Conservation (phyloP, 2,113 vertebrate genomes). For the Platysternon megacephalum region DNA sequence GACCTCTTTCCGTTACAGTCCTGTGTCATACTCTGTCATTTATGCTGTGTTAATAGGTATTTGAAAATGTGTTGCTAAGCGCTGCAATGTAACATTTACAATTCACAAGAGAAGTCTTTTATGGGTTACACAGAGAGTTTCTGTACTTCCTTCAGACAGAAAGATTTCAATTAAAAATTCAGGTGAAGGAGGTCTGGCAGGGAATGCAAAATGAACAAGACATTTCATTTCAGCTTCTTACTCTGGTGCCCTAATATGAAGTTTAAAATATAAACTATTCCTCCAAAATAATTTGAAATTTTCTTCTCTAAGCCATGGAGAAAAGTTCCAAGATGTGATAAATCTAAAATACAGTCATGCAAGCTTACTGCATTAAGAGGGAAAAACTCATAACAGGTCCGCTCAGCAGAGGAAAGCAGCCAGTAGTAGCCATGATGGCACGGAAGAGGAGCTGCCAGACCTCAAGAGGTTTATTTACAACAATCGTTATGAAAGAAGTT, state of each 20-base stretch:
- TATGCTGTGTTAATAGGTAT: neutral
- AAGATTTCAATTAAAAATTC: constrained; percentile 32
- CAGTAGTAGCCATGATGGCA: neutral
- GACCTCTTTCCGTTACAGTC: constrained; percentile 4
- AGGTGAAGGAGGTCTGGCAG: constrained; percentile 12
- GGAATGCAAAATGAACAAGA: constrained; percentile 39
- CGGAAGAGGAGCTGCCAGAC: neutral
- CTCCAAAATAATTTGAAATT: constrained; percentile 52
- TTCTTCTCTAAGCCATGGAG: constrained; percentile 55
- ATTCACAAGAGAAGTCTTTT: neutral
- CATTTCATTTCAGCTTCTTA: constrained; percentile 53
- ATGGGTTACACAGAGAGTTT: neutral
- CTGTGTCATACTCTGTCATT: neutral
- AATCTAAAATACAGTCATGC: neutral
- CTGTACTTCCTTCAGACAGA: neutral
- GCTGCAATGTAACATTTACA: neutral
- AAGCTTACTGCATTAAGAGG: neutral
- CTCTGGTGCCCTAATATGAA: neutral
- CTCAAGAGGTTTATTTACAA: neutral
- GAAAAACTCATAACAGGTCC: neutral
- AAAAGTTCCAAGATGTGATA: neutral
- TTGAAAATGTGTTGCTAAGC: neutral
- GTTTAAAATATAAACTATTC: constrained; percentile 59
- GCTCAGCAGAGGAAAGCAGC: neutral
- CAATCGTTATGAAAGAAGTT: neutral